Percentiles rank a stretch among this genome's conserved stretches.
phyloP scores from a whole-genome alignment of 2,797 vertebrate species.

The Pipistrellus kuhlii region DNA sequence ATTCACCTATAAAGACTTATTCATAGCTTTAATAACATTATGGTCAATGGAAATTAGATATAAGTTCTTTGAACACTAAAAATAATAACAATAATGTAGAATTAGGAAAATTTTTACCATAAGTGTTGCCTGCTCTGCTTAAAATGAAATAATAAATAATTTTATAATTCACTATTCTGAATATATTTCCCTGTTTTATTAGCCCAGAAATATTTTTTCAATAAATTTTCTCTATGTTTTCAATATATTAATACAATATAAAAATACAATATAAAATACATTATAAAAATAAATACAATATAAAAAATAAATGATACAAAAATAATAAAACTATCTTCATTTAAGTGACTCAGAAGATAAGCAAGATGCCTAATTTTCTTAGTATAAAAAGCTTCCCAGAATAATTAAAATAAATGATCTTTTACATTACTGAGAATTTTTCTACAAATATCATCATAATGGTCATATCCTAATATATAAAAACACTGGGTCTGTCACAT shows the following conservation, averaged over 20 bases:
- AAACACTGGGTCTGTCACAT: no score
- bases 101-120: not conserved
- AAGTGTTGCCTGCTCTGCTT: not conserved
- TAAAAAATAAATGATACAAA: constrained; percentile 49
- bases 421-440: not conserved
- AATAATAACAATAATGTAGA: not conserved
- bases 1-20: not conserved
- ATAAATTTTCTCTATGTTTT: constrained; percentile 47
- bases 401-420: not conserved
- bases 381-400: not conserved
- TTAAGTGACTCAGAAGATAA: not conserved
- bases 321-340: not conserved
- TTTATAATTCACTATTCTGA: constrained; percentile 19
- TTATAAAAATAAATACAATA: constrained; percentile 32
- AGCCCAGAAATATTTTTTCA: not conserved
- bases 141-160: not conserved
- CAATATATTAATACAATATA: constrained; percentile 30
- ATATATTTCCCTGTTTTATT: not conserved
- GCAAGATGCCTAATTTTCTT: not conserved
- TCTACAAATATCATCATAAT: not conserved
- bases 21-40: not conserved
- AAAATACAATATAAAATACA: no score
- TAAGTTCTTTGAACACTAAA: not conserved
- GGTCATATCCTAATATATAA: not conserved
- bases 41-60: not conserved